Percentiles rank a stretch among this genome's conserved stretches.
Evolutionary conservation across 2,888 invertebrate species (phyloP).

Genomic region (Drosophila quinaria): DNA sequence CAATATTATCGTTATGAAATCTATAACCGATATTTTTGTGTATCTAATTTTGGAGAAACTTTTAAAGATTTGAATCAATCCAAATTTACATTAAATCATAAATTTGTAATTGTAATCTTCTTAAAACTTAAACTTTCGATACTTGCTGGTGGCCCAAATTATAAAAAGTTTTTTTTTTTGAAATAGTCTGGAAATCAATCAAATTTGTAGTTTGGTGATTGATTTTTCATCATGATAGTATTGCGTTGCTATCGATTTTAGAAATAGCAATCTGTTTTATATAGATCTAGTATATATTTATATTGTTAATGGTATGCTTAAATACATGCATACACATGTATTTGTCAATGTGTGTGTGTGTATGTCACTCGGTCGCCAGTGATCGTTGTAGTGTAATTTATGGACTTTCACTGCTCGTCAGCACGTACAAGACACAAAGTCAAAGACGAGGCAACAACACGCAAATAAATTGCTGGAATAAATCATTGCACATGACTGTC

Average conservation of each 20-base stretch:
- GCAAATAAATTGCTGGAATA: constrained; percentile 82
- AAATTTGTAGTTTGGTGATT: neutral
- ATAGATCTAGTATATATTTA: neutral
- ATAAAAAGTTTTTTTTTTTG: too few relatives aligned
- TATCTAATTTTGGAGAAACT: too few relatives aligned
- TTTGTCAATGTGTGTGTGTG: constrained; percentile 40
- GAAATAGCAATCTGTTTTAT: neutral
- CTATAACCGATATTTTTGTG: neutral
- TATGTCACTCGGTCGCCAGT: constrained; percentile 72
- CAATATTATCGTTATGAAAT: neutral
- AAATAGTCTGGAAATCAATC: too few relatives aligned
- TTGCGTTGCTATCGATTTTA: neutral
- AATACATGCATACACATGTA: constrained; percentile 13
- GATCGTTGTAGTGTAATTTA: constrained; percentile 71
- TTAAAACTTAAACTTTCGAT: neutral
- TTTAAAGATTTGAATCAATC: neutral
- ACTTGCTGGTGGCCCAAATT: neutral
- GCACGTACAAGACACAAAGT: constrained; percentile 60
- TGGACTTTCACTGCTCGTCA: constrained; percentile 82
- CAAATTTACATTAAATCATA: neutral
- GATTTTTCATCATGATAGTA: neutral
- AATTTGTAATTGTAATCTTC: too few relatives aligned
- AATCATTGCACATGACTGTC: constrained; percentile 75
- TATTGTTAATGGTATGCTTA: constrained; percentile 2
- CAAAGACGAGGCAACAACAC: constrained; percentile 58